Evolutionary conservation across 2,797 vertebrate genomes (phyloP), one percentile per base, ranked within the genome.

Genomic region (Siniperca scherzeri): DNA sequence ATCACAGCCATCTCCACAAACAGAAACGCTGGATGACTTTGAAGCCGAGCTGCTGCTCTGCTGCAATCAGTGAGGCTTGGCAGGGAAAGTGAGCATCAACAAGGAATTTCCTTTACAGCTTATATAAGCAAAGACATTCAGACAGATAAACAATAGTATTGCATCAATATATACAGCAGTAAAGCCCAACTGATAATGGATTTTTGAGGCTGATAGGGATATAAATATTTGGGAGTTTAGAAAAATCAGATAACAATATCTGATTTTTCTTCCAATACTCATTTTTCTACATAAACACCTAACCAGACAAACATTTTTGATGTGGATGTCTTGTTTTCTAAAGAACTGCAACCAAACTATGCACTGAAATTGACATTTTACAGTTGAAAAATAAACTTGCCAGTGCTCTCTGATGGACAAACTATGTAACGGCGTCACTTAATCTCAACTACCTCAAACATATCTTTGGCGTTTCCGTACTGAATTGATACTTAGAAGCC

Each of bases 21-120:
- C 87, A 81, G 50, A 88, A 84, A 71, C 11, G 50, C 56, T 72
- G 48, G 30, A 50, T 8, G 25, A 53, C 82, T 90, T 87, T 89
- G 85, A 92, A 90, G 81, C 65, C 2, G 30, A 74, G 73, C 21
- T 44, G 46, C 68, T 72, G 82, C 84, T 86, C 70, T 33, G 57
- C 77, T 69, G 85, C 80, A 91, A 89, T 91, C 89, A 88, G 82
- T 22, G 70, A 83, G 30, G 59, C 83, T 56, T 36, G 7, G 66
- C 62, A 19, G 64, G 69, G 80, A 93, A 90, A 92, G 88, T 88
- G 86, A 89, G 68, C 72, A 74, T 85, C 75, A 71, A 80, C 67
- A 42, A 64, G 50, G 74, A 85, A 80, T 77, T 90, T 91, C 88
- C 82, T 80, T 80, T 70, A 48, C 70, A 60, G 55, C 36, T 40